Evolutionary conservation across 2,113 vertebrate genomes (phyloP), one percentile per base, ranked within the genome.

Genomic region (Vulpes vulpes): DNA sequence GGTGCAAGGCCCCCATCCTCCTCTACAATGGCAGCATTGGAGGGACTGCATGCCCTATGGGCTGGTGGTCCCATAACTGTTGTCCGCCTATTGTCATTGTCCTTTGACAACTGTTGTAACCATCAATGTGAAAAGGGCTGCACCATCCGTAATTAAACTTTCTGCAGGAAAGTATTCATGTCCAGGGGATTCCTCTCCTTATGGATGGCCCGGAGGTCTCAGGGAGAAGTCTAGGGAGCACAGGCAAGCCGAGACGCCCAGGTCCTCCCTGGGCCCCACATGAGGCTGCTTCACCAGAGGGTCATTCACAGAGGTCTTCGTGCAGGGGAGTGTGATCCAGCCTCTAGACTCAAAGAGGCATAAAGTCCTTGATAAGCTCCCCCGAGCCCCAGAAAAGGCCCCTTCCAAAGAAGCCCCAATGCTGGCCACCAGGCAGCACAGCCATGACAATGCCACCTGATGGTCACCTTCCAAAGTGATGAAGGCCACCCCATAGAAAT

Each of bases 211-310:
- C 35, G 1, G 22, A 1, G 16, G 67, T 23, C 65, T 30, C 51
- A 3, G 60, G 27, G 1, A 25, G 27, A 74, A 62, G 43, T 79
- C 76, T 5, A 16, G 35, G 23, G 0, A 53, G 55, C 23, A 0
- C 1, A 0, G 20, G 35, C 0, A 0, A 3, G 19, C 80, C 0
- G 2, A 8, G 73, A 5, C 62, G 11, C 16, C 5, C 0, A 15
- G 27, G 32, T 60, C 20, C 78, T 2, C 55, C 8, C 2, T 3
- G 12, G 19, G n/a, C 32, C 84, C 6, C 51, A 9, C 23, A 5
- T 1, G 3, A 19, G 15, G 16, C 55, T 1, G 30, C 78, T 6
- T 3, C 0, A 1, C 65, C 88, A 1, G 27, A 0, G 17, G 17
- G 53, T 12, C 43, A 0, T 1, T 60, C 51, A 5, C 8, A 17